Evolutionary conservation across 2,113 vertebrate species (phyloP).

Genomic region (Heptranchias perlo): DNA sequence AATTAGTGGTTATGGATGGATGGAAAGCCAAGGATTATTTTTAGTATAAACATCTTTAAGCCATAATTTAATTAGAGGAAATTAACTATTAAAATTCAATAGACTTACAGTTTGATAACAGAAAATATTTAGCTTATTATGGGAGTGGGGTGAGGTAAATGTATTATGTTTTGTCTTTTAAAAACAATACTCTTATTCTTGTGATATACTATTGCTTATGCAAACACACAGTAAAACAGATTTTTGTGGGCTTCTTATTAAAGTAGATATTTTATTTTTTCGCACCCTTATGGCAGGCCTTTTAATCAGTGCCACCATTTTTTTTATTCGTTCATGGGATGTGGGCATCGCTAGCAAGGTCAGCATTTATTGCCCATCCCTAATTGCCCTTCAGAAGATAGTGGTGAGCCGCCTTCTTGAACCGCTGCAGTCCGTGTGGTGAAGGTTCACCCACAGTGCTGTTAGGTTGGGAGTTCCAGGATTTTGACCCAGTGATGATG

Average conservation of each 20-base stretch:
- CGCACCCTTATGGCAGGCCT: no score
- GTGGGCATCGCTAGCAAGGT: no score
- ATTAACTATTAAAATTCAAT: background rate
- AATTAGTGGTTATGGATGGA: slow-evolving; percentile 2
- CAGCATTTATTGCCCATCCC: no score
- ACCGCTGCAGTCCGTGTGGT: no score
- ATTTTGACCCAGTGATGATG: no score
- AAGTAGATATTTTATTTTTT: background rate
- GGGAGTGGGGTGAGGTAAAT: background rate
- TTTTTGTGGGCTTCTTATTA: background rate
- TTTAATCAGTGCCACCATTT: no score
- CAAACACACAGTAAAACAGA: background rate
- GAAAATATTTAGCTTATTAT: background rate
- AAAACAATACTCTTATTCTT: background rate
- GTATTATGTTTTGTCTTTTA: background rate
- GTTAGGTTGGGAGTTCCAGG: no score
- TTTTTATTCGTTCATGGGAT: no score
- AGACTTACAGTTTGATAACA: background rate
- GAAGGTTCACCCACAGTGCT: no score
- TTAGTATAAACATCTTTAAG: background rate
- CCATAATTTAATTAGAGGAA: slow-evolving; percentile 13
- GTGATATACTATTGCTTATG: background rate
- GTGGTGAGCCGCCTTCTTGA: no score
- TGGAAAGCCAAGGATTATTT: background rate
- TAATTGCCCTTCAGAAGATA: no score